Evolutionary conservation across 2,113 vertebrate genomes (phyloP), one percentile per base, ranked within the genome.

Genomic region (Chaetorhynchus papuensis): DNA sequence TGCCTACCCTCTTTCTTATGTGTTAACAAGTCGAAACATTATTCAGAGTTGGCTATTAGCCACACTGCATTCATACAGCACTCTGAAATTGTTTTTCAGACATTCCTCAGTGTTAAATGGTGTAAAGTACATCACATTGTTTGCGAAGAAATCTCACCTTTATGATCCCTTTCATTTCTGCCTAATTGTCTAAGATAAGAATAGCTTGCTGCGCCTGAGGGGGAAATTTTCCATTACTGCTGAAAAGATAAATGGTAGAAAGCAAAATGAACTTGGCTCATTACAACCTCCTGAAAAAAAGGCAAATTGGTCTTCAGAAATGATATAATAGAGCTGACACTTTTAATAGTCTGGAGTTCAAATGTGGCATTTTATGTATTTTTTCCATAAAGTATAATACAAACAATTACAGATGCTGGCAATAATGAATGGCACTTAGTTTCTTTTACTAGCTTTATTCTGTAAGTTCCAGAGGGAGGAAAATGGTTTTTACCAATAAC

Each of bases 231-330:
- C 97, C 92, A 97, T 98, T 97, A 97, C 94, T 77, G 83, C 87
- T 90, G 92, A 95, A 97, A 98, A 97, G 98, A 98, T 98, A 98
- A 98, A 98, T 97, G 95, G 94, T 97, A 97, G 80, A 96, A 97
- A 97, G 96, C 94, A 97, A 98, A 98, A 98, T 94, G 93, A 98
- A 97, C 97, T 93, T 96, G 97, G 96, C 96, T 98, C 97, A 98
- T 98, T 98, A 97, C 88, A 98, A 96, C 72, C 91, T 95, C 93
- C 87, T 21, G 63, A 88, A 94, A 95, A 93, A 98, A 98, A 97
- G 42, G 88, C 91, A 98, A 97, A 98, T 97, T 96, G 95, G 96
- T 97, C 96, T 96, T 98, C 96, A 98, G 92, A 97, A 97, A 97
- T 97, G 83, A 97, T 98, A 98, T 97, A 97, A 98, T 95, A 96